These are phyloP conservation scores for Operophtera brumata DNA, from an alignment of 2,888 invertebrate species.

Conservation along the genomic window DNA sequence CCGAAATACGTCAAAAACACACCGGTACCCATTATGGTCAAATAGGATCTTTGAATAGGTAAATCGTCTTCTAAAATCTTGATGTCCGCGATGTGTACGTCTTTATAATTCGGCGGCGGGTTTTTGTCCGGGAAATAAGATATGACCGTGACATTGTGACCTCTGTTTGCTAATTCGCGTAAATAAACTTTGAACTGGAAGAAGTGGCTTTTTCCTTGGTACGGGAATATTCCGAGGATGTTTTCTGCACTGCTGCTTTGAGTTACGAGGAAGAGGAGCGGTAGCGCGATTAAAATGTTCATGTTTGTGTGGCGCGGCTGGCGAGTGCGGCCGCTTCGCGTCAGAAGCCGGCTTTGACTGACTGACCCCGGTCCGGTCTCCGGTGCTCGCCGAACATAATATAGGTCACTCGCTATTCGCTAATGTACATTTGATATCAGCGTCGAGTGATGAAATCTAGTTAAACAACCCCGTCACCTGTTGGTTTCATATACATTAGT, in stretches of 20 bases:
- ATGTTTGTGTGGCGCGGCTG: constrained; percentile 31
- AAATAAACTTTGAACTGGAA: constrained; percentile 82
- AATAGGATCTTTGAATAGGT: constrained; percentile 48
- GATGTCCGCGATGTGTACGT: constrained; percentile 58
- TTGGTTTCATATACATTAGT: no score
- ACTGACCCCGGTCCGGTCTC: neutral
- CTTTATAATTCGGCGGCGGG: constrained; percentile 78
- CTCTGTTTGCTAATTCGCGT: constrained; percentile 79
- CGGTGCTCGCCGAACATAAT: neutral
- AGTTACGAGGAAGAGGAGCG: constrained; percentile 36
- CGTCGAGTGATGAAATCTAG: neutral
- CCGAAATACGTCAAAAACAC: constrained; percentile 45
- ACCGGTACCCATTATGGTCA: constrained; percentile 38
- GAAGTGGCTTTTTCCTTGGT: constrained; percentile 86
- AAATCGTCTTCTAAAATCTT: constrained; percentile 46
- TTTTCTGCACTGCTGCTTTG: constrained; percentile 49
- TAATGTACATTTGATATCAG: neutral
- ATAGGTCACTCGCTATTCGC: neutral
- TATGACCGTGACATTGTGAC: constrained; percentile 85
- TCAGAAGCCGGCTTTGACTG: constrained; percentile 6
- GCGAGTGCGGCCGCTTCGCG: constrained; percentile 1
- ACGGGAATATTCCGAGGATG: constrained; percentile 84
- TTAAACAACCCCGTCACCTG: no score
- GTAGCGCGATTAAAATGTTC: constrained; percentile 39
- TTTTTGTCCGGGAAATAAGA: constrained; percentile 81